Evolutionary conservation across 2,888 invertebrate species (phyloP), one percentile per base, ranked within the genome.

Genomic region (Conistra vaccinii): DNA sequence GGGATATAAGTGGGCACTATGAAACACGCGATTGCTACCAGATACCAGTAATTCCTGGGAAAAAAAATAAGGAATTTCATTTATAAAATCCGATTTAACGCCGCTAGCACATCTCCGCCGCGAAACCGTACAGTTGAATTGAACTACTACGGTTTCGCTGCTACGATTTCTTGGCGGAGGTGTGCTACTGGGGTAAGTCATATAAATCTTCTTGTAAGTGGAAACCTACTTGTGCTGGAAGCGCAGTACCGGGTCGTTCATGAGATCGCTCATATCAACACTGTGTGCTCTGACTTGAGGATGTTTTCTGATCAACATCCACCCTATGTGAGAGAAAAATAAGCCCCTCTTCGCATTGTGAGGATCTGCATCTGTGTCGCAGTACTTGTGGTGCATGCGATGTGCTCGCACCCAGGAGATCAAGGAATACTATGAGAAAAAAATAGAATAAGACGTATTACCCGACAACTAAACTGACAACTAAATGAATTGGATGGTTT

Each of bases 331-430:
- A 12, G n/a, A 53, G n/a, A 53, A 53, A n/a, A 53, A 53, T 12
- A 53, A 53, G 53, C 53, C 53, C n/a, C 53, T 53, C 53, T 53
- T 53, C n/a, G 53, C 3, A n/a, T 53, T 53, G 53, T 53, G 53
- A 53, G 53, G 53, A n/a, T 53, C 53, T 53, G 53, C 53, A 53
- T n/a, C 53, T 12, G 53, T 53, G 53, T 53, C 53, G 12, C n/a
- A n/a, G n/a, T 53, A 53, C n/a, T 53, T 53, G n/a, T 53, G n/a
- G 53, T 53, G 53, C 53, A 53, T 53, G n/a, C 53, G n/a, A 53
- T 53, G 53, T 4, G 4, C 5, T 5, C n/a, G 12, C n/a, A n/a
- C 53, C 53, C 53, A 53, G 53, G 4, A 5, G 53, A n/a, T 12
- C 12, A 53, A 12, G 12, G 53, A 12, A 53, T 53, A 53, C 53